phyloP scores from a whole-genome alignment of 2,797 vertebrate genomes.

The Fistularia commersonii region DNA sequence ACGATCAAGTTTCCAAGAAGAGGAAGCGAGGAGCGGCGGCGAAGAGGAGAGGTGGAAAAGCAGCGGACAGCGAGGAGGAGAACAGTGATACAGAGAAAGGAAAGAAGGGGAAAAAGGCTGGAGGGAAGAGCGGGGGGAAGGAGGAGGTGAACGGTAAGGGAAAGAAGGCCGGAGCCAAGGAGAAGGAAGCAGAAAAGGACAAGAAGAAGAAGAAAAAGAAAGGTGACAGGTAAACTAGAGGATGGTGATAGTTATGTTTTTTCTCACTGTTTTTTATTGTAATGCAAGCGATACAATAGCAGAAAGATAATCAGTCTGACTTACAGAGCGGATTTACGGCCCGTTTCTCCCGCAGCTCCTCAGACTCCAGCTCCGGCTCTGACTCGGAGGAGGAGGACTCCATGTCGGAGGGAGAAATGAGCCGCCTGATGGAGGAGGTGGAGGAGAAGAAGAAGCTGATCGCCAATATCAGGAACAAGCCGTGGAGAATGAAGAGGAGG shows the following conservation, averaged over 20 bases:
- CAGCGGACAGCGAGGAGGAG: slow-evolving; percentile 55
- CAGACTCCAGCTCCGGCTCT: slow-evolving; percentile 59
- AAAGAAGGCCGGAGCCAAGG: slow-evolving; percentile 73
- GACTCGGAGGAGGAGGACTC: slow-evolving; percentile 78
- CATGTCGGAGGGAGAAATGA: slow-evolving; percentile 88
- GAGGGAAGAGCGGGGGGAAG: slow-evolving; percentile 53
- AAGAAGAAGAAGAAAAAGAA: slow-evolving; percentile 58
- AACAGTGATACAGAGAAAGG: slow-evolving; percentile 58
- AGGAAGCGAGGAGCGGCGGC: slow-evolving; percentile 52
- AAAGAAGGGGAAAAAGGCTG: slow-evolving; percentile 53
- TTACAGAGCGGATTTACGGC: too few species aligned
- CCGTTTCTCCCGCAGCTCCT: slow-evolving; percentile 42
- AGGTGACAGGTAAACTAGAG: slow-evolving; percentile 43
- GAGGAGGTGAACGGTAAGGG: slow-evolving; percentile 56
- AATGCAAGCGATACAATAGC: too few species aligned
- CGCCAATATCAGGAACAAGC: slow-evolving; percentile 88
- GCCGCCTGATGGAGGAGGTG: slow-evolving; percentile 86
- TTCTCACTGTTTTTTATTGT: neutral
- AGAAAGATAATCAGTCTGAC: too few species aligned
- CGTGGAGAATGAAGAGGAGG: slow-evolving; percentile 92
- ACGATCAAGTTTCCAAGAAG: slow-evolving; percentile 58
- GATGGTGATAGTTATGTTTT: neutral
- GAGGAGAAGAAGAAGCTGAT: slow-evolving; percentile 97
- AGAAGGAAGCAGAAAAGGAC: slow-evolving; percentile 56
- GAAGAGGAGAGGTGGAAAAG: slow-evolving; percentile 61